phyloP scores from a whole-genome alignment of 2,113 vertebrate genomes.

The Clinocottus analis region DNA sequence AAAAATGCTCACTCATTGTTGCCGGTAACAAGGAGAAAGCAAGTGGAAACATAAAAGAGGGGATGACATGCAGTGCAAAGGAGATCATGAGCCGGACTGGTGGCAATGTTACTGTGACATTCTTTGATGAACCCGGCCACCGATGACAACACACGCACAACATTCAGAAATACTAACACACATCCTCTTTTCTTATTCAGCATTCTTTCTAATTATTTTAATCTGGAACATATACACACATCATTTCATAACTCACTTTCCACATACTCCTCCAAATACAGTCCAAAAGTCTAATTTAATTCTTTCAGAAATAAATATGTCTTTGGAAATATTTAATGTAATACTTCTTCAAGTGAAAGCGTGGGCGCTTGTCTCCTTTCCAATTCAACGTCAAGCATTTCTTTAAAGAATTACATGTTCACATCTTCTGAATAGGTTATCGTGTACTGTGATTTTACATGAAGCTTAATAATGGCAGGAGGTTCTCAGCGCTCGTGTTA shows the following conservation, averaged over 20 bases:
- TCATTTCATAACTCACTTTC: background rate
- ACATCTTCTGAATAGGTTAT: background rate
- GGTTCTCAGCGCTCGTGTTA: background rate
- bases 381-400: background rate
- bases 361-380: background rate
- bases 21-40: too few species aligned
- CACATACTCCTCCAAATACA: background rate
- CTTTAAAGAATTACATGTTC: background rate
- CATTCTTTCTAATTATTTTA: background rate
- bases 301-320: background rate
- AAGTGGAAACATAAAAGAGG: too few species aligned
- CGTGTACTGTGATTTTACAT: background rate
- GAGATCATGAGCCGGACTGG: background rate
- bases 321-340: background rate
- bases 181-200: background rate
- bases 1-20: background rate
- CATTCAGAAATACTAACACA: background rate
- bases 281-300: background rate
- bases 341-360: background rate
- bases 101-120: background rate
- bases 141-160: background rate
- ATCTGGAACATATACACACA: background rate
- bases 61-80: too few species aligned
- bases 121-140: background rate
- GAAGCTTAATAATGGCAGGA: conserved; percentile 7